phyloP scores from a whole-genome alignment of 1,140 invertebrate species.

The Leptoteleia sp. region DNA sequence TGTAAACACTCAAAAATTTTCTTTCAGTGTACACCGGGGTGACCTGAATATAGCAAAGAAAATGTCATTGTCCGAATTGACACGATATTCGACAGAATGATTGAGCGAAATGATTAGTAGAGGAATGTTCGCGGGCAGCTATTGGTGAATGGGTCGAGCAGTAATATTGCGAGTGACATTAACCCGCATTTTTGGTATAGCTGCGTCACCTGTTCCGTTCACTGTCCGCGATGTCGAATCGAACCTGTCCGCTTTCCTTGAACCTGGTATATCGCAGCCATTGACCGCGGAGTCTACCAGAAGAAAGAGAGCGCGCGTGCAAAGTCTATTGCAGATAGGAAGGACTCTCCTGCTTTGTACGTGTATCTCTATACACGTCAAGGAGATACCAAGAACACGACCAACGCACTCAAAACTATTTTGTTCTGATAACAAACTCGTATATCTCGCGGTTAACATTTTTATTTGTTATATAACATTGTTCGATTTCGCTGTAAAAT shows the following conservation, averaged over 20 bases:
- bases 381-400: constrained; percentile 32
- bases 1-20: too few relatives aligned
- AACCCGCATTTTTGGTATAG: constrained; percentile 72
- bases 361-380: constrained; percentile 23
- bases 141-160: constrained; percentile 21
- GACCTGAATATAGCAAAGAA: too few relatives aligned
- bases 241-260: constrained; percentile 79
- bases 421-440: constrained; percentile 46
- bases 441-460: constrained; percentile 6
- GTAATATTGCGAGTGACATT: constrained; percentile 55
- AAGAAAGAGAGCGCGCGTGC: constrained; percentile 58
- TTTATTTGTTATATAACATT: constrained; percentile 35
- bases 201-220: constrained; percentile 72
- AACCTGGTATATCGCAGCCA: constrained; percentile 79
- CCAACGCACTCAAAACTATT: constrained; percentile 41
- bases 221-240: constrained; percentile 73
- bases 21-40: too few relatives aligned
- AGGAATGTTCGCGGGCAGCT: too few relatives aligned
- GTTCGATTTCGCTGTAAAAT: constrained; percentile 10
- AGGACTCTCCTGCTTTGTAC: constrained; percentile 25
- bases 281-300: constrained; percentile 74
- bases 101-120: too few relatives aligned
- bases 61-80: too few relatives aligned
- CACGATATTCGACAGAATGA: too few relatives aligned
- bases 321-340: constrained; percentile 53